Conservation (phyloP, 2,113 vertebrate species). For the Pogona vitticeps region DNA sequence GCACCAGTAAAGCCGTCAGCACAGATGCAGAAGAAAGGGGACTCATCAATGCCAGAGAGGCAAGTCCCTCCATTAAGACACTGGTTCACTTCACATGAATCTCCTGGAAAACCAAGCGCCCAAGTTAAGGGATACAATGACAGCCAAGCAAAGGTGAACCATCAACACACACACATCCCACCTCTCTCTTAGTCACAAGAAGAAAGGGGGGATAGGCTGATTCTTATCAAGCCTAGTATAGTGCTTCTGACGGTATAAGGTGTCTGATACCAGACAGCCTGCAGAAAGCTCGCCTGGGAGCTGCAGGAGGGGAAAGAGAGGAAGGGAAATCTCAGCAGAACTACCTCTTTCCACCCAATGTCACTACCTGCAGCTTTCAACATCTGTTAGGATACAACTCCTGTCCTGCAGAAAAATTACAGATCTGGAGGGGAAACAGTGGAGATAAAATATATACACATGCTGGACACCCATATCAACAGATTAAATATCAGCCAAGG, state of each 20-base stretch:
- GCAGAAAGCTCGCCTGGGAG: too few species aligned
- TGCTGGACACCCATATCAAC: too few species aligned
- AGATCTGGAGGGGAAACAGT: too few species aligned
- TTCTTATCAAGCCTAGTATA: not conserved
- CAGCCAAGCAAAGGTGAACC: rapidly evolving
- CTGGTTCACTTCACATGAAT: slow-evolving; percentile 85
- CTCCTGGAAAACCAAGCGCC: slow-evolving; percentile 74
- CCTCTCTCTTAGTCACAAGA: not conserved
- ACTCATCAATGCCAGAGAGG: slow-evolving; percentile 78
- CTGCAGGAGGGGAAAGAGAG: too few species aligned
- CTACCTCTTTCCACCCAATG: too few species aligned
- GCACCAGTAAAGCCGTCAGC: slow-evolving; percentile 86
- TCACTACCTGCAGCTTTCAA: too few species aligned
- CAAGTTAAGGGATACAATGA: not conserved
- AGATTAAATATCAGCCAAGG: too few species aligned
- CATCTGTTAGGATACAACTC: not conserved
- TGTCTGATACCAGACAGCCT: too few species aligned
- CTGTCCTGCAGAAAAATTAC: not conserved
- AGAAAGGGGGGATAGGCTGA: not conserved
- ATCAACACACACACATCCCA: not conserved
- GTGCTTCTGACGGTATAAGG: not conserved
- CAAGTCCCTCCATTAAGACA: slow-evolving; percentile 94
- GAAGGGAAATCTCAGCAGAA: too few species aligned
- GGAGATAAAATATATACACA: too few species aligned
- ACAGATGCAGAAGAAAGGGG: slow-evolving; percentile 90